A percentile compares a stretch with the other conserved stretches of the same genome.
Conservation (phyloP, 2,113 vertebrate species). For the Phylloscopus trochiloides region DNA sequence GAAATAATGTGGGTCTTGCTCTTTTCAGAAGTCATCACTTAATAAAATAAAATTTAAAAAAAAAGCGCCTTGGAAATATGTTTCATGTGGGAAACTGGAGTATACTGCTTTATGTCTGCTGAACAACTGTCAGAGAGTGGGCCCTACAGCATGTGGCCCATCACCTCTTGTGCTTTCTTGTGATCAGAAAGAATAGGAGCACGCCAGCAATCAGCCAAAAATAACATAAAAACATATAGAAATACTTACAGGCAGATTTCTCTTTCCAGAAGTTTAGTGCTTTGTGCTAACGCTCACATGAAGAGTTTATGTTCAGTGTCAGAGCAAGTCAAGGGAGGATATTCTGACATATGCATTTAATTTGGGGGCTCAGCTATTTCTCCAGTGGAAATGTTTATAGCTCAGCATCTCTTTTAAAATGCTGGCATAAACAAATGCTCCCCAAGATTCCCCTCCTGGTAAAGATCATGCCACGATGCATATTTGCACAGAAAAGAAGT, state of each 20-base stretch:
- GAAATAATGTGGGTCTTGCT: neutral
- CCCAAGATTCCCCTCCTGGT: neutral
- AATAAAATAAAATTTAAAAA: neutral
- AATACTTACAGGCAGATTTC: constrained; percentile 14
- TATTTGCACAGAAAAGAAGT: neutral
- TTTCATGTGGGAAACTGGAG: constrained; percentile 54
- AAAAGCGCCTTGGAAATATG: neutral
- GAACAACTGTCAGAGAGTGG: constrained; percentile 45
- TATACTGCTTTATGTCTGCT: constrained; percentile 54
- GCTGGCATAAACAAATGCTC: constrained; percentile 22
- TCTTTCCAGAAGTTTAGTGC: constrained; percentile 39
- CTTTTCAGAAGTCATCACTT: constrained; percentile 42
- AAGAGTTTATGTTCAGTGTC: constrained; percentile 58
- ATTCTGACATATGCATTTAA: constrained; percentile 57
- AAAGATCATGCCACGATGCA: neutral
- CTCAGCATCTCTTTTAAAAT: constrained; percentile 37
- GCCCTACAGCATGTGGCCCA: constrained; percentile 53
- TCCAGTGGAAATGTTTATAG: constrained; percentile 25
- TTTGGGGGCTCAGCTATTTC: constrained; percentile 32
- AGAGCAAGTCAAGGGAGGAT: constrained; percentile 36
- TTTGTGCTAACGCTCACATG: constrained; percentile 25
- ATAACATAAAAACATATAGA: constrained; percentile 42
- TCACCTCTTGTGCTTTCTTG: constrained; percentile 52
- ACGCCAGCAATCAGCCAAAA: constrained; percentile 54
- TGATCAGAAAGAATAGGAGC: constrained; percentile 39